These are phyloP conservation scores for Trachelus tabidus DNA, from an alignment of 2,888 invertebrate species.

Conservation along the genomic window DNA sequence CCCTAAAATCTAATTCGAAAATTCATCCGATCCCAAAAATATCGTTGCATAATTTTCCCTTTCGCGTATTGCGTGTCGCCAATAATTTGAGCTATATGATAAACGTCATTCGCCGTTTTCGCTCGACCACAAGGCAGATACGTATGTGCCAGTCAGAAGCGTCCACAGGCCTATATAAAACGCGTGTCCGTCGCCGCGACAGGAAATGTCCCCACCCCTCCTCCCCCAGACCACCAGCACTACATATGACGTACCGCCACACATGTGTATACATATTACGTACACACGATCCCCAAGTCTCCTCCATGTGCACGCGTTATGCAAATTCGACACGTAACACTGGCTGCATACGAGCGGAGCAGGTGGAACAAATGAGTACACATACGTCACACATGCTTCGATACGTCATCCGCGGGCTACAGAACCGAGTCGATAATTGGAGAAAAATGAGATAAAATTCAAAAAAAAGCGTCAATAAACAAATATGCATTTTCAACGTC, in stretches of 20 bases:
- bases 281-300: constrained; percentile 16
- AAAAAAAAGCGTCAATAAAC: too few relatives aligned
- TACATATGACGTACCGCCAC: constrained; percentile 1
- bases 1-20: neutral
- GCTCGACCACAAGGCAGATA: neutral
- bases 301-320: constrained; percentile 31
- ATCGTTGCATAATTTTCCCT: neutral
- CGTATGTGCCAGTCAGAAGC: constrained; percentile 12
- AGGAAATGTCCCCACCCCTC: constrained; percentile 26
- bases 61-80: neutral
- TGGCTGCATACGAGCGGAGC: constrained; percentile 33
- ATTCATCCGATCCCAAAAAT: neutral
- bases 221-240: constrained; percentile 12
- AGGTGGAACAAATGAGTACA: neutral
- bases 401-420: too few relatives aligned
- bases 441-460: too few relatives aligned
- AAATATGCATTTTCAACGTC: too few relatives aligned
- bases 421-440: too few relatives aligned
- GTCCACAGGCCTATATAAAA: constrained; percentile 1
- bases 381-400: neutral
- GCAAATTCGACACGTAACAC: constrained; percentile 53
- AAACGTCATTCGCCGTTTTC: neutral
- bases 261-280: constrained; percentile 15
- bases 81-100: neutral
- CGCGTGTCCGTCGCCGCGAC: constrained; percentile 18